Percentiles rank a stretch among this genome's conserved stretches.
These are phyloP conservation scores for Drosophila engyochracea DNA, from an alignment of 2,888 invertebrate genomes.

Conservation along the genomic window DNA sequence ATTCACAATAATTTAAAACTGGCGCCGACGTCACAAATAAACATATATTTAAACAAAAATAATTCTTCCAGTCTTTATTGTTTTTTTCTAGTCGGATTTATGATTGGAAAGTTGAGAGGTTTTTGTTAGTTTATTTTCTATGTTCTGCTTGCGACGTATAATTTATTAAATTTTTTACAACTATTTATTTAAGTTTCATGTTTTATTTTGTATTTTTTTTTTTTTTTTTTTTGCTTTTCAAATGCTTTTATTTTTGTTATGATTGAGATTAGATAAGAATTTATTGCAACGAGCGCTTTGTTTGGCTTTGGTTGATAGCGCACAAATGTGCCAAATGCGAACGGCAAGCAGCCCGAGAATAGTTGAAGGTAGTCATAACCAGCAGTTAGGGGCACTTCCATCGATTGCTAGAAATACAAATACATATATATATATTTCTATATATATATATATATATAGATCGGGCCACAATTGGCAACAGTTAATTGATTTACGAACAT, in stretches of 20 bases:
- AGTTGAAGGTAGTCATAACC: slow-evolving; percentile 1
- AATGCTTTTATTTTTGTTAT: slow-evolving; percentile 74
- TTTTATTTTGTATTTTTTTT: neutral
- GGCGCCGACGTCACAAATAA: neutral
- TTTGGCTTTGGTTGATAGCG: slow-evolving; percentile 61
- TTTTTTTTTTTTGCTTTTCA: slow-evolving; percentile 22
- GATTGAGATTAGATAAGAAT: slow-evolving; percentile 78
- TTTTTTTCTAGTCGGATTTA: slow-evolving; percentile 23
- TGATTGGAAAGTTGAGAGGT: slow-evolving; percentile 21
- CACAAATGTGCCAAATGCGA: slow-evolving; percentile 38
- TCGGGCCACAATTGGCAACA: slow-evolving; percentile 20
- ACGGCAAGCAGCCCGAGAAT: neutral
- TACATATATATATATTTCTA: neutral
- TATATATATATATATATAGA: neutral
- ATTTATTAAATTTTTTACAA: slow-evolving; percentile 67
- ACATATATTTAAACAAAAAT: slow-evolving; percentile 17
- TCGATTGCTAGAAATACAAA: slow-evolving; percentile 1
- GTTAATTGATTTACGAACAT: slow-evolving; percentile 74
- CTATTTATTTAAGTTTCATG: slow-evolving; percentile 61
- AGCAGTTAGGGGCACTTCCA: slow-evolving; percentile 12
- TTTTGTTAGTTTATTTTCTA: slow-evolving; percentile 28
- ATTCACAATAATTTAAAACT: slow-evolving; percentile 21
- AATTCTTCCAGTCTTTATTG: neutral
- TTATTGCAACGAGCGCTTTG: slow-evolving; percentile 73
- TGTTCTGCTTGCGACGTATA: slow-evolving; percentile 23